Evolutionary conservation across 2,888 invertebrate species (phyloP).

Genomic region (Parnassius smintheus): DNA sequence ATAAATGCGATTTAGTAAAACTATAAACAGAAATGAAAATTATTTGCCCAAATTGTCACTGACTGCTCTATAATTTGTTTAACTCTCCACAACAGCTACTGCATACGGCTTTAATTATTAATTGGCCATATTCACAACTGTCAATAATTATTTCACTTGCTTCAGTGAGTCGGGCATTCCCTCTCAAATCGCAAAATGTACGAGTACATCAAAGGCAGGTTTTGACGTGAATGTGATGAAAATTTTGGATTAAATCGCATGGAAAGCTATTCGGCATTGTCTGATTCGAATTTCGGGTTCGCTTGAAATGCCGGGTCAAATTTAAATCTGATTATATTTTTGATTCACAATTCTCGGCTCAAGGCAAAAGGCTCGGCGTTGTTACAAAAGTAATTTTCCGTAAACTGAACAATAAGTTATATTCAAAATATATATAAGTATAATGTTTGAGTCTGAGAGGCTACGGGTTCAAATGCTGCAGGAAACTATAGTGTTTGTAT

Average conservation of each 20-base stretch:
- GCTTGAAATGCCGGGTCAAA: constrained; percentile 4
- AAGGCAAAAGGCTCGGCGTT: too few relatives aligned
- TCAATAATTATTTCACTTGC: constrained; percentile 23
- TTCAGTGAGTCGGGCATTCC: constrained; percentile 10
- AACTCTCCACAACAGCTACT: too few relatives aligned
- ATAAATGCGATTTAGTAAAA: too few relatives aligned
- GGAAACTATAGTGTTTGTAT: too few relatives aligned
- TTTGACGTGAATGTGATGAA: constrained; percentile 26
- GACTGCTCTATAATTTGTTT: too few relatives aligned
- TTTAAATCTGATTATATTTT: constrained; percentile 20
- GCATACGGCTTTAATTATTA: not conserved
- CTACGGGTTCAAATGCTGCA: too few relatives aligned
- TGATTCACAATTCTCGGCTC: not conserved
- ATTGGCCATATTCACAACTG: constrained; percentile 6
- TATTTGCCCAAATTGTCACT: too few relatives aligned
- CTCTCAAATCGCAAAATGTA: constrained; percentile 20
- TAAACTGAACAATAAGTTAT: too few relatives aligned
- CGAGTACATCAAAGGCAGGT: constrained; percentile 26
- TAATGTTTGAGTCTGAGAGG: too few relatives aligned
- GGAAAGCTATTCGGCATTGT: constrained; percentile 24
- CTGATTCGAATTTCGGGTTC: constrained; percentile 21
- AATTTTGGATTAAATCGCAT: constrained; percentile 26
- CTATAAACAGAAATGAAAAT: too few relatives aligned
- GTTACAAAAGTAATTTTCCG: too few relatives aligned
- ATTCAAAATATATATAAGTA: too few relatives aligned